These are phyloP conservation scores for Bubo bubo DNA, from an alignment of 2,113 vertebrate species.

Conservation along the genomic window DNA sequence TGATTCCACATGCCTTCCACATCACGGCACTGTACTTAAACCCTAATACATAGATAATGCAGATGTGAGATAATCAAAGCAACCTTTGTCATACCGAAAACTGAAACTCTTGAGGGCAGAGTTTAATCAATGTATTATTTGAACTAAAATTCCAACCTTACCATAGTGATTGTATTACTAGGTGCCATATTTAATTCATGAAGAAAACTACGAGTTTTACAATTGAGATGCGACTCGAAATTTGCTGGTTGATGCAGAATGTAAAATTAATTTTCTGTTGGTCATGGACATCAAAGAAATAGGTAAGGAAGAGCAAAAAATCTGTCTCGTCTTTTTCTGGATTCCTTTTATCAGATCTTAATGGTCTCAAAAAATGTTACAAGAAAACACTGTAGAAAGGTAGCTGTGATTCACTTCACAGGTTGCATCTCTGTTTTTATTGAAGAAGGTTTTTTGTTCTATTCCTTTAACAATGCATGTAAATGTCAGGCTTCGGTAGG, in stretches of 20 bases:
- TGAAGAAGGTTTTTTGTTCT: not conserved
- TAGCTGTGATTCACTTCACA: not conserved
- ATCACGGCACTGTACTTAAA: not conserved
- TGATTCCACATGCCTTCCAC: conserved; percentile 35
- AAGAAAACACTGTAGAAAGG: not conserved
- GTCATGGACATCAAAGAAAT: not conserved
- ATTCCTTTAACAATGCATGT: not conserved
- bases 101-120: conserved; percentile 38
- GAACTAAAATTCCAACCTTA: conserved; percentile 30
- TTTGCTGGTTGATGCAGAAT: conserved; percentile 23
- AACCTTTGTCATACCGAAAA: conserved; percentile 52
- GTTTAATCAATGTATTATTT: conserved; percentile 55
- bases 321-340: not conserved
- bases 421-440: not conserved
- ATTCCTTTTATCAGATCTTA: not conserved
- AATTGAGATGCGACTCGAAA: conserved; percentile 24
- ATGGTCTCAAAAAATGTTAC: not conserved
- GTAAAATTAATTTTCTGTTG: not conserved
- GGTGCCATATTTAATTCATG: conserved; percentile 64
- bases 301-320: not conserved
- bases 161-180: not conserved
- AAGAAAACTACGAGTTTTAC: not conserved
- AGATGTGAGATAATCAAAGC: conserved; percentile 41
- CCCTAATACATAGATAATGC: conserved; percentile 22
- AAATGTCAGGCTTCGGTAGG: not conserved